Conservation (phyloP, 2,113 vertebrate species). For the Lethenteron reissneri region DNA sequence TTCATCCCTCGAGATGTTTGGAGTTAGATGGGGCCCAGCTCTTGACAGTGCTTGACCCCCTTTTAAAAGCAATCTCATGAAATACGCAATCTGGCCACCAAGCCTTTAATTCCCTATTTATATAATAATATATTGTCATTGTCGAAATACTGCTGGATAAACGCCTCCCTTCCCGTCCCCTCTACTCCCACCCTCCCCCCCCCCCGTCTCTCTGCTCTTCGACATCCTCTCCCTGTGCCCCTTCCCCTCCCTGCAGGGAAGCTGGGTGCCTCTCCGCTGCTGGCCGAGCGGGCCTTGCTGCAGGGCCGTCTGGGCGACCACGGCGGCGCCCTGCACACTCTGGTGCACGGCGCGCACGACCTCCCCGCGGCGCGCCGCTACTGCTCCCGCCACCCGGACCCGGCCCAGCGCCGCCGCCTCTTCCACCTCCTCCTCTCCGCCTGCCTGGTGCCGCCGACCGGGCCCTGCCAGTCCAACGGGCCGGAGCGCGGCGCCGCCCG, state of each 20-base stretch:
- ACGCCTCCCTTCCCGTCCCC: no score
- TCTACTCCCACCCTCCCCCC: no score
- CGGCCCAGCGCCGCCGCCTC: slow-evolving; percentile 27
- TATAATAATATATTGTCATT: no score
- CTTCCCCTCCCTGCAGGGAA: slow-evolving; percentile 29
- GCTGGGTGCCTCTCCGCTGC: slow-evolving; percentile 40
- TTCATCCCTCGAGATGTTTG: no score
- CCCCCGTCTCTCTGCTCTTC: no score
- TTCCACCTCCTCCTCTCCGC: slow-evolving; percentile 54
- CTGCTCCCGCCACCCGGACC: slow-evolving; percentile 50
- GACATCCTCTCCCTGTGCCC: no score
- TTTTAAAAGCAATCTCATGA: no score
- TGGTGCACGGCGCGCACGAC: slow-evolving; percentile 57
- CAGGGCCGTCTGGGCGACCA: slow-evolving; percentile 77
- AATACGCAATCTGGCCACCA: no score
- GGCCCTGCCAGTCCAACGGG: neutral
- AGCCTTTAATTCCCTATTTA: no score
- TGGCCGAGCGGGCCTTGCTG: slow-evolving; percentile 61
- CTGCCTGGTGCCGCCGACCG: slow-evolving; percentile 25
- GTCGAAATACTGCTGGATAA: no score
- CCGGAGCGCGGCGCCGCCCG: neutral
- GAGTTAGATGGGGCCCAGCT: no score
- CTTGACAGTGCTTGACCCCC: no score
- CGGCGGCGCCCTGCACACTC: slow-evolving; percentile 49
- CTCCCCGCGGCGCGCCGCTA: slow-evolving; percentile 53